Conservation (phyloP, 1,140 invertebrate species). For the Drosophila varians region DNA sequence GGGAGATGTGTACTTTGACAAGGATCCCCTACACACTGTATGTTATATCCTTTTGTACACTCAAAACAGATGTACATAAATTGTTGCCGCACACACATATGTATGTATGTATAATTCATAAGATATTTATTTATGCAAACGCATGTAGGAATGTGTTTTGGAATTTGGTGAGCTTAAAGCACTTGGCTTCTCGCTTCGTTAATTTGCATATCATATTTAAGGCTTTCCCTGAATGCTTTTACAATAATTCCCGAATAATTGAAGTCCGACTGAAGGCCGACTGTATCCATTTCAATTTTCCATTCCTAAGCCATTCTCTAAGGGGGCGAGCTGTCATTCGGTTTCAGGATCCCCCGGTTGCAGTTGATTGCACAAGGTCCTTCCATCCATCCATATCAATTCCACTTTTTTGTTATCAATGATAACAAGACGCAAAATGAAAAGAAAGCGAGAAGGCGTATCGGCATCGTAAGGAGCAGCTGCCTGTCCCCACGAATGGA, state of each 20-base stretch:
- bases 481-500: constrained; percentile 25
- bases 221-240: constrained; percentile 12
- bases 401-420: constrained; percentile 46
- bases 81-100: not conserved
- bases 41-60: constrained; percentile 9
- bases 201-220: constrained; percentile 48
- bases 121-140: constrained; percentile 32
- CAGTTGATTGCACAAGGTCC: constrained; percentile 14
- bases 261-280: constrained; percentile 8
- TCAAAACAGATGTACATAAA: constrained; percentile 11
- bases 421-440: constrained; percentile 43
- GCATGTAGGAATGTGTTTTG: constrained; percentile 2
- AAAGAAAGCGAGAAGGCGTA: constrained; percentile 35
- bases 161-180: constrained; percentile 19
- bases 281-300: not conserved
- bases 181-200: constrained; percentile 10
- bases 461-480: constrained; percentile 39
- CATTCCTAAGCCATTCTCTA: too few relatives aligned
- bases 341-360: constrained; percentile 3
- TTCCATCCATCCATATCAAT: constrained; percentile 28
- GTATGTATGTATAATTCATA: constrained; percentile 22
- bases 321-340: not conserved
- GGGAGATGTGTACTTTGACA: constrained; percentile 13
- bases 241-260: constrained; percentile 7
- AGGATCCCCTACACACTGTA: not conserved